Evolutionary conservation across 2,113 vertebrate species (phyloP).

Genomic region (Sinocyclocheilus grahami): DNA sequence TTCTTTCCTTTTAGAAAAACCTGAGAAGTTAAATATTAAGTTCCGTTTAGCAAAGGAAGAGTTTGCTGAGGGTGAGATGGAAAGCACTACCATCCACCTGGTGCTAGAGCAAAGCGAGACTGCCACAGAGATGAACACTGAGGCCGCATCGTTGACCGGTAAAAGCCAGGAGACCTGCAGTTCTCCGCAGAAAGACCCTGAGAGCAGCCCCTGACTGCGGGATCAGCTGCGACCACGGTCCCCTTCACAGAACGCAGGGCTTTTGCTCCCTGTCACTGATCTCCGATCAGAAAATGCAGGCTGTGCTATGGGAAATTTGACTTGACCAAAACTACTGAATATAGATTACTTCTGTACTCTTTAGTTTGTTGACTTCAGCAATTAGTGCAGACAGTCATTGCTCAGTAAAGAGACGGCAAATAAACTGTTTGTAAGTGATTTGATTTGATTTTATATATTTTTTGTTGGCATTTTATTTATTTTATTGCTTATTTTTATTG

Average conservation of each 20-base stretch:
- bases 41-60: conserved; percentile 73
- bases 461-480: too few relatives aligned
- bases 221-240: background rate
- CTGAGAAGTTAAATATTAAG: conserved; percentile 75
- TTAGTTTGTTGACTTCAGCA: too few relatives aligned
- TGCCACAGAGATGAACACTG: conserved; percentile 29
- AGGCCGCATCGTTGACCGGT: background rate
- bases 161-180: conserved; percentile 36
- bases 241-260: background rate
- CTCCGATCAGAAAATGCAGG: background rate
- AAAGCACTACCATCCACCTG: conserved; percentile 69
- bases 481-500: too few relatives aligned
- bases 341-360: too few relatives aligned
- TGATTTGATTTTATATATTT: background rate
- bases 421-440: background rate
- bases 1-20: conserved; percentile 63
- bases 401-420: too few relatives aligned
- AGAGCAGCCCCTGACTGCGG: conserved; percentile 46
- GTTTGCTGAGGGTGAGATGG: conserved; percentile 47
- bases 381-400: too few relatives aligned
- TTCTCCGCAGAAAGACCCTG: background rate
- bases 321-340: too few relatives aligned
- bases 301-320: too few relatives aligned
- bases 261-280: conserved; percentile 15
- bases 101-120: conserved; percentile 63